phyloP scores from a whole-genome alignment of 2,797 vertebrate species.

The Carcharodon carcharias region DNA sequence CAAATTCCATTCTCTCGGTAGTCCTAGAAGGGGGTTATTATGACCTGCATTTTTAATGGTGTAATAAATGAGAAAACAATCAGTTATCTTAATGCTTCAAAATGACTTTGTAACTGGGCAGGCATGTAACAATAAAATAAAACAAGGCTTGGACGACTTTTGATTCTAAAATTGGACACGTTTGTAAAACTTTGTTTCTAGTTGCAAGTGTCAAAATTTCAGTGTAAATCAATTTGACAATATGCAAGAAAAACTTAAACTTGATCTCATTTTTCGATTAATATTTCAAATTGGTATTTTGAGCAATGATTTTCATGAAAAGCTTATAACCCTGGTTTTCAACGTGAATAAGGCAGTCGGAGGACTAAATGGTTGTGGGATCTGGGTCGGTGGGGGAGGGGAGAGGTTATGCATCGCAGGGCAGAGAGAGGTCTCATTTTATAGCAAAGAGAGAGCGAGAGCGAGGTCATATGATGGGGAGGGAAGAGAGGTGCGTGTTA shows the following conservation, averaged over 20 bases:
- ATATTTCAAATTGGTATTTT: neutral
- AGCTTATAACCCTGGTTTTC: neutral
- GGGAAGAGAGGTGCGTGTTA: no score
- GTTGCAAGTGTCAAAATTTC: neutral
- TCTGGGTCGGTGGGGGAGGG: no score
- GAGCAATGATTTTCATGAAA: neutral
- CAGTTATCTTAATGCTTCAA: neutral
- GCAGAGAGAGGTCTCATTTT: no score
- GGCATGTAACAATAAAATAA: neutral
- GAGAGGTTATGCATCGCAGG: no score
- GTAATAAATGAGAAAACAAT: neutral
- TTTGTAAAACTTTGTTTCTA: neutral
- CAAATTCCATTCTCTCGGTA: neutral
- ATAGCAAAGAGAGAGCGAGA: no score
- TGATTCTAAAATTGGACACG: neutral
- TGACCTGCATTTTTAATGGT: neutral
- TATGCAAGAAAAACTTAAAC: neutral
- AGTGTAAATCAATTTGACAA: neutral
- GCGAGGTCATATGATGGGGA: no score
- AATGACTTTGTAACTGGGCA: neutral
- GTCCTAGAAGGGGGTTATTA: neutral
- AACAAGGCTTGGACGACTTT: neutral
- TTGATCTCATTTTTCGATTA: neutral
- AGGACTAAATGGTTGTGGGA: neutral
- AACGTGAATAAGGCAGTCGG: neutral